Evolutionary conservation across 2,113 vertebrate species (phyloP).

Genomic region (Fregata magnificens): DNA sequence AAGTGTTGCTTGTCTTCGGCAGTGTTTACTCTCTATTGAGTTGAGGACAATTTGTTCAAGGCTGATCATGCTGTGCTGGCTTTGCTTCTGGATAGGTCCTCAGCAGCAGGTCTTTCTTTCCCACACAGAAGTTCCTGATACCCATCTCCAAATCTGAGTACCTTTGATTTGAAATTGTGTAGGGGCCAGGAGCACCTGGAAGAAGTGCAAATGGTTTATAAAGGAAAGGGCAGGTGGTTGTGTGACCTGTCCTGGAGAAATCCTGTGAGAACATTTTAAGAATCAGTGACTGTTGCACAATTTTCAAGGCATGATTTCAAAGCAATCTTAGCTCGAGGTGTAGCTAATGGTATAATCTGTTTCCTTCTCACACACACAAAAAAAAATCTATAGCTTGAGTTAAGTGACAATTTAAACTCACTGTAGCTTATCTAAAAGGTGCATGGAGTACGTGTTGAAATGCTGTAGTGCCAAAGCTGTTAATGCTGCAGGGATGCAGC

Average conservation of each 20-base stretch:
- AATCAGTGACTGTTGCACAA: accelerated
- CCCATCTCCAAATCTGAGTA: not conserved
- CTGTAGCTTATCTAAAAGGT: not conserved
- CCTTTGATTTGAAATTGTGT: not conserved
- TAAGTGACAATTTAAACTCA: not conserved
- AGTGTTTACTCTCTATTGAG: not conserved
- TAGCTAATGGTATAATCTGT: not conserved
- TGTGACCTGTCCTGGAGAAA: not conserved
- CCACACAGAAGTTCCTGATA: not conserved
- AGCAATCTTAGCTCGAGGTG: not conserved
- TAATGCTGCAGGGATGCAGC: not conserved
- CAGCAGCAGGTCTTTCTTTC: not conserved
- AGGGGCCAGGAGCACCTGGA: not conserved
- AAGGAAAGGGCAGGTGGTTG: not conserved
- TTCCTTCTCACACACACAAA: not conserved
- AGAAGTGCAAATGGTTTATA: not conserved
- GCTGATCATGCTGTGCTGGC: not conserved
- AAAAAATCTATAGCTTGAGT: not conserved
- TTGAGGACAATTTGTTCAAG: not conserved
- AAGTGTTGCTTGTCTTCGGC: not conserved
- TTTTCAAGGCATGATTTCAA: not conserved
- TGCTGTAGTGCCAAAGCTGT: not conserved
- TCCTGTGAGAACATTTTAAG: not conserved
- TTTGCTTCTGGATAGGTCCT: not conserved
- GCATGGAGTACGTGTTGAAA: not conserved